Conservation (phyloP, 2,797 vertebrate species). For the Monodelphis domestica region DNA sequence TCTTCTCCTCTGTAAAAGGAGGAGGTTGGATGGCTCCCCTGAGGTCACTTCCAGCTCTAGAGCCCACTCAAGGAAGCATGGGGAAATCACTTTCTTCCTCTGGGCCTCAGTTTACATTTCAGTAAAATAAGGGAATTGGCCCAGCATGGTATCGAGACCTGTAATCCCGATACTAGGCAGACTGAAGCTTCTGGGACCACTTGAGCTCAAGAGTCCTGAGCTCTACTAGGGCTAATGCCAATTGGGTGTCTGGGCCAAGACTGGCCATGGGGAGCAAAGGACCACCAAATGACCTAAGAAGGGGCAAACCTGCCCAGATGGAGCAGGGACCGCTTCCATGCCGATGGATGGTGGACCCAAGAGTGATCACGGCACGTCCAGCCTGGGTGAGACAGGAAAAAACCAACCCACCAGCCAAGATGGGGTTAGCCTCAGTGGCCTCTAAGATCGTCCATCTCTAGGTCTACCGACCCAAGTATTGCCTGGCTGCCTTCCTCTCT, state of each 20-base stretch:
- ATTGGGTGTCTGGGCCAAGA: neutral
- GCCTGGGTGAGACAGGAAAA: neutral
- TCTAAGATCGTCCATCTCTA: neutral
- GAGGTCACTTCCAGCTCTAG: neutral
- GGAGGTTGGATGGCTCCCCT: neutral
- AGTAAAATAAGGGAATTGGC: neutral
- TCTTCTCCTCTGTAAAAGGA: neutral
- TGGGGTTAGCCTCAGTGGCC: accelerated
- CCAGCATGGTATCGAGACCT: too few relatives aligned
- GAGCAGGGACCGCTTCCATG: neutral
- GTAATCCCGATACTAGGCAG: neutral
- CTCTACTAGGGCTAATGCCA: neutral
- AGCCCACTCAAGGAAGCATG: neutral
- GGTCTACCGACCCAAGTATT: neutral
- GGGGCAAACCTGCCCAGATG: neutral
- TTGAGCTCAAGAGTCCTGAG: neutral
- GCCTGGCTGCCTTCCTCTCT: neutral
- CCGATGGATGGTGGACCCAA: neutral
- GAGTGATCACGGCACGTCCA: too few relatives aligned
- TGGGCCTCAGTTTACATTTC: neutral
- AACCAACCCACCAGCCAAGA: neutral
- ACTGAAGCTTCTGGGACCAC: neutral
- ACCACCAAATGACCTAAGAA: neutral
- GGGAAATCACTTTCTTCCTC: neutral
- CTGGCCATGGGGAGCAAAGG: neutral